A percentile compares a stretch with the other conserved stretches of the same genome.
Evolutionary conservation across 2,113 vertebrate genomes (phyloP).

Genomic region (Crotalus viridis): DNA sequence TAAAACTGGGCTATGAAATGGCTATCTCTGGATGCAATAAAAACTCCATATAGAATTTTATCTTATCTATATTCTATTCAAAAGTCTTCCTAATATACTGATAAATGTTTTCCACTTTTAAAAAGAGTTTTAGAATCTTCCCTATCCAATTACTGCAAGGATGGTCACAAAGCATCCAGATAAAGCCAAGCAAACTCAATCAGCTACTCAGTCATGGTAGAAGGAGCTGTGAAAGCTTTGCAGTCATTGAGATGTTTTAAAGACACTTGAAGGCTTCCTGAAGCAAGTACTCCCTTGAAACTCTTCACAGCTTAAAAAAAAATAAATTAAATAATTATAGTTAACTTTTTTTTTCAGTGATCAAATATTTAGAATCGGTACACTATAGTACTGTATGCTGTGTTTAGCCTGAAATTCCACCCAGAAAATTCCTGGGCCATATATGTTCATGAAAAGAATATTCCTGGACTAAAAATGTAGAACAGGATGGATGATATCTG

Average conservation of each 20-base stretch:
- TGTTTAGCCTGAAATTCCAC: background rate
- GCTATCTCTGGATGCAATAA: background rate
- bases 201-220: background rate
- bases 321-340: slow-evolving; percentile 2
- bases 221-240: background rate
- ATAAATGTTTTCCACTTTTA: background rate
- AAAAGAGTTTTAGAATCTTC: background rate
- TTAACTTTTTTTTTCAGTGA: background rate
- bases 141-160: background rate
- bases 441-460: background rate
- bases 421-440: background rate
- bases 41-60: background rate
- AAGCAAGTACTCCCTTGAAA: background rate
- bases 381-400: background rate
- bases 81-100: background rate
- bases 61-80: background rate
- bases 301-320: background rate
- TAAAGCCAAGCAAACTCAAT: background rate
- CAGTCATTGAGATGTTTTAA: background rate
- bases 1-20: background rate
- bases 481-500: background rate
- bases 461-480: background rate
- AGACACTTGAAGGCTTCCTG: background rate
- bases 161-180: background rate
- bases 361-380: background rate